Evolutionary conservation across 1,140 invertebrate genomes (phyloP).

Genomic region (Leptopilina clavipes): DNA sequence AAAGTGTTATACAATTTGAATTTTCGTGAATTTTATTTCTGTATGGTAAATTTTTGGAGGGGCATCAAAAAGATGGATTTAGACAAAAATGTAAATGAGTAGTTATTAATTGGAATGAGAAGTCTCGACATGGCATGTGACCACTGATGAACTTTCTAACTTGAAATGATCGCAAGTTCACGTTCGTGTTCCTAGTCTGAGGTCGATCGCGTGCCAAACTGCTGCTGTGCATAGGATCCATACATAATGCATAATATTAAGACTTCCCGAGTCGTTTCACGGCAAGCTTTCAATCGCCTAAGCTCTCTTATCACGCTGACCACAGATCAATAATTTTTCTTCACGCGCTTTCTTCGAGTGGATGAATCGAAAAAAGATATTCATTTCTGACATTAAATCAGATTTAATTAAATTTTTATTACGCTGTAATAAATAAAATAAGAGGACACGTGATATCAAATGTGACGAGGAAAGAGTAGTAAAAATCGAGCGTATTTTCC

Average conservation of each 20-base stretch:
- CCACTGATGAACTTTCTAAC: slow-evolving; percentile 43
- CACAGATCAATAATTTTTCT: slow-evolving; percentile 63
- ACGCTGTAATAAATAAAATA: slow-evolving; percentile 36
- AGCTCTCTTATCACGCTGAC: slow-evolving; percentile 52
- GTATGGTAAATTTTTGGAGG: not conserved
- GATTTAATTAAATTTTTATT: slow-evolving; percentile 41
- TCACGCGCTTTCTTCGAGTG: slow-evolving; percentile 36
- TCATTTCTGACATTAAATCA: not conserved
- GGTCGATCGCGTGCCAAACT: slow-evolving; percentile 66
- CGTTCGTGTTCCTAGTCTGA: slow-evolving; percentile 43
- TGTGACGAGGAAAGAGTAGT: too few relatives aligned
- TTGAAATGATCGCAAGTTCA: slow-evolving; percentile 50
- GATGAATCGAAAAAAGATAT: slow-evolving; percentile 37
- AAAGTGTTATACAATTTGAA: not conserved
- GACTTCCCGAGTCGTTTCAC: slow-evolving; percentile 69
- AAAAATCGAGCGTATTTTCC: too few relatives aligned
- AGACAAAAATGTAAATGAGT: slow-evolving; percentile 29
- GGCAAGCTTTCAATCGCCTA: slow-evolving; percentile 70
- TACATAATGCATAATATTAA: slow-evolving; percentile 72
- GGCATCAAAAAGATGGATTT: slow-evolving; percentile 1
- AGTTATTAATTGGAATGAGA: slow-evolving; percentile 23
- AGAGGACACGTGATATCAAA: too few relatives aligned
- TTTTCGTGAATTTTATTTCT: not conserved
- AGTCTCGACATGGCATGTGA: slow-evolving; percentile 41
- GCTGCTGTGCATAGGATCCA: slow-evolving; percentile 64